These are phyloP conservation scores for Darevskia nairensis DNA, from an alignment of 2,797 vertebrate species.

Conservation along the genomic window DNA sequence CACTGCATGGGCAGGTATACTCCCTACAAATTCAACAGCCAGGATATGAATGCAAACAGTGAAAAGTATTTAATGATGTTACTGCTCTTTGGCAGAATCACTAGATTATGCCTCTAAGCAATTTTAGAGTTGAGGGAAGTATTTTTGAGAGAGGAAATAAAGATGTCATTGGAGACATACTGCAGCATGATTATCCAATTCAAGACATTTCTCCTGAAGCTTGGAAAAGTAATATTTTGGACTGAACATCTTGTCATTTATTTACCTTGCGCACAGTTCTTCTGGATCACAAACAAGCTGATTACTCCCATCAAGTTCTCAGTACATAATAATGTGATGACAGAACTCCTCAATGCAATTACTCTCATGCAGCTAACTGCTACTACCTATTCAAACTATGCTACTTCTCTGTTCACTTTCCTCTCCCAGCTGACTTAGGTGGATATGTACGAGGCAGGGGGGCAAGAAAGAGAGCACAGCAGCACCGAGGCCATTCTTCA, in stretches of 20 bases:
- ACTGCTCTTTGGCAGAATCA: not conserved
- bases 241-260: not conserved
- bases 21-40: not conserved
- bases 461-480: too few species aligned
- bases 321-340: conserved; percentile 16
- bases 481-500: not conserved
- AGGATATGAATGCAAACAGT: not conserved
- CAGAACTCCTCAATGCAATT: conserved; percentile 3
- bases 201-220: conserved; percentile 9
- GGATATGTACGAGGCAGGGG: too few species aligned
- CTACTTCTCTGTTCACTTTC: not conserved
- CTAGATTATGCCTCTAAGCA: conserved; percentile 6
- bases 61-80: conserved; percentile 14
- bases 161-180: not conserved
- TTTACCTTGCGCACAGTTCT: not conserved
- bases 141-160: conserved; percentile 6
- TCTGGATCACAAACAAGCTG: not conserved
- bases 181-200: not conserved
- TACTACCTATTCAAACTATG: not conserved
- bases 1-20: not conserved
- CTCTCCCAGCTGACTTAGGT: not conserved
- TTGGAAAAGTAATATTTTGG: not conserved
- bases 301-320: conserved; percentile 2
- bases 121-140: not conserved
- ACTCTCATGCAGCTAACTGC: conserved; percentile 19